A percentile compares a stretch with the other conserved stretches of the same genome.
phyloP scores from a whole-genome alignment of 2,888 invertebrate species.

The Xanthia togata region DNA sequence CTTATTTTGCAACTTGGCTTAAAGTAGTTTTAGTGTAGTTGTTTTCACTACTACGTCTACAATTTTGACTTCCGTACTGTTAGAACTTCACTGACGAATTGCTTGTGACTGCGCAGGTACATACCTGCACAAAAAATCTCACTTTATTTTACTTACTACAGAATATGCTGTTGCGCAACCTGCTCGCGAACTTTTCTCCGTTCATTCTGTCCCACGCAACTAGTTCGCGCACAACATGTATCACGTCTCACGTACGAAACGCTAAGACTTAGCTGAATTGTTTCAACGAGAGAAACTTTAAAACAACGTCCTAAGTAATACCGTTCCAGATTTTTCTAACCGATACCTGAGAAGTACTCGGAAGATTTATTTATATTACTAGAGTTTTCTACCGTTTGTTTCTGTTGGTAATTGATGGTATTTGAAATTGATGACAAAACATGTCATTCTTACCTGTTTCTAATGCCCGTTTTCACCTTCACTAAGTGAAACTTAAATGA shows the following conservation, averaged over 20 bases:
- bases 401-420: not conserved
- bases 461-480: too few species aligned
- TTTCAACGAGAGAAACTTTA: conserved; percentile 58
- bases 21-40: not conserved
- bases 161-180: not conserved
- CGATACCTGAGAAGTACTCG: conserved; percentile 29
- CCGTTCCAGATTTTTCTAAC: conserved; percentile 46
- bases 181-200: conserved; percentile 1
- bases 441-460: too few species aligned
- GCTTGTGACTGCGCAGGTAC: not conserved
- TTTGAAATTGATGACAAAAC: conserved; percentile 6
- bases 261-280: conserved; percentile 56
- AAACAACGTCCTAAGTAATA: conserved; percentile 51
- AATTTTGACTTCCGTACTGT: too few species aligned
- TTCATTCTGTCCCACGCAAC: conserved; percentile 2
- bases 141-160: not conserved
- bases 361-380: conserved; percentile 41
- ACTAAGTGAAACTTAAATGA: too few species aligned
- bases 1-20: not conserved
- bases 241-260: conserved; percentile 39
- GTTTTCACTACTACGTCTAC: not conserved
- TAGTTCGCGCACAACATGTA: conserved; percentile 30
- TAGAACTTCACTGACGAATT: too few species aligned
- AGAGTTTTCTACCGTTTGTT: conserved; percentile 3
- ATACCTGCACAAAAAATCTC: too few species aligned